Evolutionary conservation across 2,797 vertebrate species (phyloP).

Genomic region (Ammospiza maritima): DNA sequence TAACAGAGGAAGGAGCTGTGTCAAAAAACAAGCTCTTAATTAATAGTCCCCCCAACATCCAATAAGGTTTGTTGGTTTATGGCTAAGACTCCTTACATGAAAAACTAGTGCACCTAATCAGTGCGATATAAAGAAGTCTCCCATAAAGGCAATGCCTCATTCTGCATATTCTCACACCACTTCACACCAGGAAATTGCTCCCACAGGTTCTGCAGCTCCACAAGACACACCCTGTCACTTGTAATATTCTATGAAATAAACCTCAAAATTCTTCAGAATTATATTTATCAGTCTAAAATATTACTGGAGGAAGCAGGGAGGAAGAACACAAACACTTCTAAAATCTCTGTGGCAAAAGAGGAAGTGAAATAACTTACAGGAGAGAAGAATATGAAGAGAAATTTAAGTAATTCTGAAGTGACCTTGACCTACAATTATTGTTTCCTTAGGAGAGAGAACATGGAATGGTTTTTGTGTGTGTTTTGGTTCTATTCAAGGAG

Average conservation of each 20-base stretch:
- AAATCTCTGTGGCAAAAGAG: neutral
- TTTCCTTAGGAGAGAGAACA: constrained; percentile 4
- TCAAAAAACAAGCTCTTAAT: neutral
- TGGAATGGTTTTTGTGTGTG: neutral
- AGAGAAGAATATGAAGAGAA: neutral
- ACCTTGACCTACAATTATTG: neutral
- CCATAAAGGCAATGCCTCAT: neutral
- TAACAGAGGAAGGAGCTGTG: neutral
- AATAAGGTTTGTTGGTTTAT: constrained; percentile 1
- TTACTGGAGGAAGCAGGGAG: neutral
- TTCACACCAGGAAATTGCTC: neutral
- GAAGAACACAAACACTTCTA: neutral
- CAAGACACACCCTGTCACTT: neutral
- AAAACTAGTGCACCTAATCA: neutral
- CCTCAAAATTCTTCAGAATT: neutral
- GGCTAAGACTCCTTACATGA: neutral
- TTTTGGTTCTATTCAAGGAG: constrained; percentile 44
- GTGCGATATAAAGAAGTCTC: neutral
- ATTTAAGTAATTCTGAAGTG: neutral
- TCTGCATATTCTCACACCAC: neutral
- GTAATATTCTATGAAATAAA: neutral
- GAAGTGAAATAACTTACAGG: neutral
- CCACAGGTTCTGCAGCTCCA: neutral
- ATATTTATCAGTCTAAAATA: neutral
- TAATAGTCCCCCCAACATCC: neutral